A percentile compares a stretch with the other conserved stretches of the same genome.
phyloP scores from a whole-genome alignment of 2,797 vertebrate species.

The Clarias platycephalus region DNA sequence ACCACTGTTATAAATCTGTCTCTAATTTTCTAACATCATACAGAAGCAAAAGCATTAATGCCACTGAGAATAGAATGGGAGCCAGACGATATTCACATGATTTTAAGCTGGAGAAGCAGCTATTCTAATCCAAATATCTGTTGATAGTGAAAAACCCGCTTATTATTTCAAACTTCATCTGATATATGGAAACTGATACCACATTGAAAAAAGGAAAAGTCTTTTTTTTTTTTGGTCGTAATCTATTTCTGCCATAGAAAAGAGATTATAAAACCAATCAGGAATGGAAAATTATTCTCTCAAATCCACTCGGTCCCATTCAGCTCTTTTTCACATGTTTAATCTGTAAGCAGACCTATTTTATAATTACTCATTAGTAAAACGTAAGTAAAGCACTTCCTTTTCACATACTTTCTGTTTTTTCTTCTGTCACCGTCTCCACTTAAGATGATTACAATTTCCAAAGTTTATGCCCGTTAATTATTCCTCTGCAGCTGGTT shows the following conservation, averaged over 20 bases:
- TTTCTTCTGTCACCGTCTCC: background rate
- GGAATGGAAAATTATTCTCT: background rate
- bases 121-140: background rate
- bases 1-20: slow-evolving; percentile 45
- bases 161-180: background rate
- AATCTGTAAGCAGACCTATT: background rate
- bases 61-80: background rate
- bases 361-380: background rate
- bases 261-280: background rate
- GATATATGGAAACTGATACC: background rate
- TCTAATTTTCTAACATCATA: background rate
- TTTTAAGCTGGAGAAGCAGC: background rate
- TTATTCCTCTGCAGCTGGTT: slow-evolving; percentile 48
- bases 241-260: background rate
- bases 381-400: slow-evolving; percentile 9
- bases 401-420: background rate
- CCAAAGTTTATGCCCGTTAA: background rate
- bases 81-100: background rate
- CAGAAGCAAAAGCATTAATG: background rate
- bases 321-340: background rate
- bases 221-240: background rate
- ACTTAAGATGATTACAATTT: slow-evolving; percentile 19
- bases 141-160: background rate
- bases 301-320: background rate
- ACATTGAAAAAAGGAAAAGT: background rate